Evolutionary conservation across 2,113 vertebrate genomes (phyloP).

Genomic region (Nycticorax nycticorax): DNA sequence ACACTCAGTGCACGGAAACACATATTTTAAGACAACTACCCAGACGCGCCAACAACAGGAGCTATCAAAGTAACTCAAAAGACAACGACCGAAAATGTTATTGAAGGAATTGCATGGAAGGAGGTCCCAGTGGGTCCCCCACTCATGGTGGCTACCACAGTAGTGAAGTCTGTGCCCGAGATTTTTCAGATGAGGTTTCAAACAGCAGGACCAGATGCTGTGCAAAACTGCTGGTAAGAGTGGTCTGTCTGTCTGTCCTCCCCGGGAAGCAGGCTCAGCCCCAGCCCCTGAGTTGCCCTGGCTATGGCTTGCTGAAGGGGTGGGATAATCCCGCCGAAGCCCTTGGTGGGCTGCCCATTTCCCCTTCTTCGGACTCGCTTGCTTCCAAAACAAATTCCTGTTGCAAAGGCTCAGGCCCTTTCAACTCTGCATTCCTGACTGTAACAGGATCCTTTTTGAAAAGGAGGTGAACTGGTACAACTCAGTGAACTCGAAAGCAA

Average conservation of each 20-base stretch:
- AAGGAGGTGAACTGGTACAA: slow-evolving; percentile 5
- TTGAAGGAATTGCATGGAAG: neutral
- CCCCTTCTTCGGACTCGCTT: slow-evolving; percentile 25
- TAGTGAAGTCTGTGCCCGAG: neutral
- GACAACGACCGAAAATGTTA: neutral
- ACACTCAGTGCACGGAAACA: neutral
- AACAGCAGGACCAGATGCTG: neutral
- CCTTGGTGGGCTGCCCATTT: slow-evolving; percentile 53
- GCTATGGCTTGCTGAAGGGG: neutral
- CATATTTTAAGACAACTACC: neutral
- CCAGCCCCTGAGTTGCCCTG: neutral
- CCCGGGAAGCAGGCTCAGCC: neutral
- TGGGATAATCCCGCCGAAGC: slow-evolving; percentile 1
- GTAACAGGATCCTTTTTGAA: slow-evolving; percentile 2
- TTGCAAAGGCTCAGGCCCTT: slow-evolving; percentile 35
- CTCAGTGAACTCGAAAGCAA: neutral
- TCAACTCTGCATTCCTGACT: slow-evolving; percentile 28
- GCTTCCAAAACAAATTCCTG: slow-evolving; percentile 61
- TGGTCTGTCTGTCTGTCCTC: neutral
- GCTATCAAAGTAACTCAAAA: neutral
- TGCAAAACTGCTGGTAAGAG: neutral
- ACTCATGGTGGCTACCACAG: neutral
- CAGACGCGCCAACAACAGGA: neutral
- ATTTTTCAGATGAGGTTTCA: neutral
- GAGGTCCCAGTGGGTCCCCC: neutral